Conservation (phyloP, 2,888 invertebrate genomes). For the Cyclophora punctaria region DNA sequence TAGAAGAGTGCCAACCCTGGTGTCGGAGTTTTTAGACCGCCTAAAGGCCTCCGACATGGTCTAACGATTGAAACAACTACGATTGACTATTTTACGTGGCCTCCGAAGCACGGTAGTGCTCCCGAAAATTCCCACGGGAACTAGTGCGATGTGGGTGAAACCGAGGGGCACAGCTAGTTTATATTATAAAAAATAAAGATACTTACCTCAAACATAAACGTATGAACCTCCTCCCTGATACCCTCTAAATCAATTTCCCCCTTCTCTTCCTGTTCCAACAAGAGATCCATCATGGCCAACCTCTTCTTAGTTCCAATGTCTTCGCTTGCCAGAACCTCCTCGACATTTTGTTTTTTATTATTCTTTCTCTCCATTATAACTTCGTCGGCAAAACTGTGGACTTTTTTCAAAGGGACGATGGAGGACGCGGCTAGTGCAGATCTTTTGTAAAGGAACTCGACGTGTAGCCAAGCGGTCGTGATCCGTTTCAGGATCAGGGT, state of each 20-base stretch:
- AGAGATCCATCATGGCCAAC: constrained; percentile 78
- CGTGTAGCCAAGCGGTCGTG: constrained; percentile 73
- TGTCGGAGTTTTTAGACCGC: too few relatives aligned
- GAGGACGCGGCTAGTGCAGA: constrained; percentile 62
- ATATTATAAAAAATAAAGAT: too few relatives aligned
- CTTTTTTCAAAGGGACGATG: constrained; percentile 50
- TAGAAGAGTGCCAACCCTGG: too few relatives aligned
- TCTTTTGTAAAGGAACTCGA: constrained; percentile 63
- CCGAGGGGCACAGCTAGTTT: too few relatives aligned
- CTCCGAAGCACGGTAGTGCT: too few relatives aligned
- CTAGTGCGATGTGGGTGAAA: too few relatives aligned
- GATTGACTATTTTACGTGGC: too few relatives aligned
- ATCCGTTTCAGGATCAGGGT: constrained; percentile 34
- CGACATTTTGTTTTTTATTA: constrained; percentile 13
- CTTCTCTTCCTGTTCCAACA: constrained; percentile 75
- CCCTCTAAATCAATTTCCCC: constrained; percentile 76
- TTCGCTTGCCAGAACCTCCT: constrained; percentile 5
- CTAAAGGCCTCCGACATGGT: too few relatives aligned
- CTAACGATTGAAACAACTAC: too few relatives aligned
- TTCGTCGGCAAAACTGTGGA: constrained; percentile 71
- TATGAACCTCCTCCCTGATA: constrained; percentile 82
- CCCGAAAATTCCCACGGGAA: too few relatives aligned
- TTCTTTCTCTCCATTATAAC: constrained; percentile 68
- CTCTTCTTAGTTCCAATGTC: constrained; percentile 51
- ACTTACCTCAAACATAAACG: constrained; percentile 73